phyloP scores from a whole-genome alignment of 2,113 vertebrate genomes.

The Leucopternis melanops region DNA sequence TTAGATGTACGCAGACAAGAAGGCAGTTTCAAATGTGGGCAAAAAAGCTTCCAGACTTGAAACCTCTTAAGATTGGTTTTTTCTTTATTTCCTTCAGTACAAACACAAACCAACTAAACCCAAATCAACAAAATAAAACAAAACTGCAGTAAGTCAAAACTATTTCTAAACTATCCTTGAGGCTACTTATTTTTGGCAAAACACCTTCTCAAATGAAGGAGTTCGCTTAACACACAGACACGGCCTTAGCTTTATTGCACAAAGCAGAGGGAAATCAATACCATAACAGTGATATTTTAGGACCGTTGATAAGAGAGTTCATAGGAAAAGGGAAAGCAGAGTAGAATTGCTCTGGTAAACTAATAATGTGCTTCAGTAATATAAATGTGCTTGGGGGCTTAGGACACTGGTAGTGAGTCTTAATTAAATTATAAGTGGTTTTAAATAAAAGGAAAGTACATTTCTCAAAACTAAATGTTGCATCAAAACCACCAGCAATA shows the following conservation, averaged over 20 bases:
- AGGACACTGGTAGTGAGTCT: not conserved
- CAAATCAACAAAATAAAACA: not conserved
- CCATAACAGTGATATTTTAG: not conserved
- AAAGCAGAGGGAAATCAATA: not conserved
- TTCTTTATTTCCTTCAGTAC: not conserved
- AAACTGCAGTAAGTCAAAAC: not conserved
- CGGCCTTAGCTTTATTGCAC: not conserved
- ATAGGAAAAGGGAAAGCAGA: not conserved
- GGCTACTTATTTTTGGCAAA: not conserved
- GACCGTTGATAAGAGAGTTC: not conserved
- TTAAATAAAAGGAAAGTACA: not conserved
- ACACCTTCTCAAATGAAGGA: not conserved
- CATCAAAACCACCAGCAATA: not conserved
- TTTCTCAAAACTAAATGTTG: not conserved
- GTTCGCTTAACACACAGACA: not conserved
- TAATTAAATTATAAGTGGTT: not conserved
- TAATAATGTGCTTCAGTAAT: not conserved
- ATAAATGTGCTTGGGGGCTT: not conserved
- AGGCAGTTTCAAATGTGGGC: not conserved
- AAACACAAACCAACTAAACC: not conserved
- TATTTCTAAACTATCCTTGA: not conserved
- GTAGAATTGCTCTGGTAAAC: not conserved
- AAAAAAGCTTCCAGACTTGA: slow-evolving; percentile 7
- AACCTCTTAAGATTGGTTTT: not conserved
- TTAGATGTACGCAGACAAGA: slow-evolving; percentile 25